Conservation (phyloP, 2,888 invertebrate species). For the Kuschelorhynchus macadamiae region DNA sequence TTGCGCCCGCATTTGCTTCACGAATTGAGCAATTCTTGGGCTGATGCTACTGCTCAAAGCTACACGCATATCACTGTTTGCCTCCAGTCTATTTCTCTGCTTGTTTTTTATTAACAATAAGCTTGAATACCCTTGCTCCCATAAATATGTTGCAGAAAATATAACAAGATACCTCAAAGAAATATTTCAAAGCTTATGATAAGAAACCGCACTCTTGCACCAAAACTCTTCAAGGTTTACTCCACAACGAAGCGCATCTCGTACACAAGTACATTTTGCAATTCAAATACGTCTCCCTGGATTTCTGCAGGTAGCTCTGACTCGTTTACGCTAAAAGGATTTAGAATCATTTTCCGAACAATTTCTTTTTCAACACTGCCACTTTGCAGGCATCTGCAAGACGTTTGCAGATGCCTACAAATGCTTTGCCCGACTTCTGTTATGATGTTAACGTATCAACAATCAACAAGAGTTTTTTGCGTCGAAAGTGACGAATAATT, state of each 20-base stretch:
- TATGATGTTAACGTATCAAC: no score
- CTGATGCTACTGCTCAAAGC: no score
- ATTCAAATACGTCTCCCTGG: conserved; percentile 22
- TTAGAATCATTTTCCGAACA: conserved; percentile 10
- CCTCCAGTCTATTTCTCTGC: no score
- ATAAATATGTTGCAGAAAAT: conserved; percentile 21
- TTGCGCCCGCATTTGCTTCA: no score
- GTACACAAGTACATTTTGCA: conserved; percentile 12
- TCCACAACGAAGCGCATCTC: conserved; percentile 18
- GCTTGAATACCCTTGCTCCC: conserved; percentile 16
- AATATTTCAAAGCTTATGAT: conserved; percentile 14
- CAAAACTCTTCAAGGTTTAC: conserved; percentile 23
- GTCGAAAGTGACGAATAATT: no score
- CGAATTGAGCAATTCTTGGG: no score
- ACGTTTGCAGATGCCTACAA: no score
- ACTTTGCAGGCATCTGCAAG: no score
- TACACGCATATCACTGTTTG: no score
- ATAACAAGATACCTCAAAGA: conserved; percentile 12
- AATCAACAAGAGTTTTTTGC: no score
- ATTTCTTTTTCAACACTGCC: conserved; percentile 11
- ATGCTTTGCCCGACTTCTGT: no score
- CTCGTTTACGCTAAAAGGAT: conserved; percentile 6
- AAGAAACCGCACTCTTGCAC: conserved; percentile 25
- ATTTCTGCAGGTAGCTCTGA: conserved; percentile 18
- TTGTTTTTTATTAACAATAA: no score